Evolutionary conservation across 2,888 invertebrate species (phyloP).

Genomic region (Cryptops parisi): DNA sequence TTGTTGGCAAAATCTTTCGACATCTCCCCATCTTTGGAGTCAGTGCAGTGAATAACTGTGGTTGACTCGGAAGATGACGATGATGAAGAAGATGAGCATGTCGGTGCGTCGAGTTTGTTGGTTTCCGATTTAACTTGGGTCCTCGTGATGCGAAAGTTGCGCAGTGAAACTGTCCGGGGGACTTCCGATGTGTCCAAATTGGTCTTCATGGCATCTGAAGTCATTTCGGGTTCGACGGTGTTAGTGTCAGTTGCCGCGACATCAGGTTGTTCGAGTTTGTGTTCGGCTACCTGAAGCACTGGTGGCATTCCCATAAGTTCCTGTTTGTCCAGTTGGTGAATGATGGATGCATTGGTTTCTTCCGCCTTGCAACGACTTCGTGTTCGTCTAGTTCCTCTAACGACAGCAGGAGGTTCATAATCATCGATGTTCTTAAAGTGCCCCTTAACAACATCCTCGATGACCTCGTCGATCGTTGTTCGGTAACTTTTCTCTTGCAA

Average conservation of each 20-base stretch:
- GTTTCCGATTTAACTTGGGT: constrained; percentile 15
- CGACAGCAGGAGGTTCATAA: constrained; percentile 5
- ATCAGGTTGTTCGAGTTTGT: constrained; percentile 16
- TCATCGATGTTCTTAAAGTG: constrained; percentile 21
- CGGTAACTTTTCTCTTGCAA: constrained; percentile 33
- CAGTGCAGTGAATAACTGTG: no score
- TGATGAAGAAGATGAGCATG: constrained; percentile 14
- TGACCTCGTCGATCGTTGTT: constrained; percentile 69
- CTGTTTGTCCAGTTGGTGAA: background rate
- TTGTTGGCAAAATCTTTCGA: background rate
- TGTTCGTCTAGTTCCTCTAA: constrained; percentile 13
- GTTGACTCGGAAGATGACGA: background rate
- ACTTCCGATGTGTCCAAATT: constrained; percentile 12
- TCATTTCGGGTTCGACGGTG: background rate
- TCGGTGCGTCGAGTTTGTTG: constrained; percentile 2
- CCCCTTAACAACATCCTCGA: constrained; percentile 75
- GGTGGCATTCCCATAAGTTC: background rate
- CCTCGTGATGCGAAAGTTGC: constrained; percentile 17
- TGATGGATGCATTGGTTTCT: constrained; percentile 5
- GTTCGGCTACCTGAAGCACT: constrained; percentile 14
- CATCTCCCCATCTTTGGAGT: background rate
- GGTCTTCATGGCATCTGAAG: background rate
- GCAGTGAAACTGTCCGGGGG: constrained; percentile 15
- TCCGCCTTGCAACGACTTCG: constrained; percentile 18
- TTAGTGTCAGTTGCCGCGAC: background rate